These are phyloP conservation scores for Drosophila lutescens DNA, from an alignment of 2,888 invertebrate genomes.

Conservation along the genomic window DNA sequence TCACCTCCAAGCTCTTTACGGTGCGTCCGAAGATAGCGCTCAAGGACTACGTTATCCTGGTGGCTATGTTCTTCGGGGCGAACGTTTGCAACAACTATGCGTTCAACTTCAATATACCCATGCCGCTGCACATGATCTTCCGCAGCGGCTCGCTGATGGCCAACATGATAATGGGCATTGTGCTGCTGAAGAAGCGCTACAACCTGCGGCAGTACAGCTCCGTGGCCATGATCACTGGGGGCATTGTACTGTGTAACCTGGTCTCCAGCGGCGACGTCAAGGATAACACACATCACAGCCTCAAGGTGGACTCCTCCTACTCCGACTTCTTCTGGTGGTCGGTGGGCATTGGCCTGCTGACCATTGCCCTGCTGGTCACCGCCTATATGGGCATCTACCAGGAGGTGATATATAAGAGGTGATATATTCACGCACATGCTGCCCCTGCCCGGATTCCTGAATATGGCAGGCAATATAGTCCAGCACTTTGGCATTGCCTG, in stretches of 20 bases:
- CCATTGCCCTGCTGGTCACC: constrained; percentile 94
- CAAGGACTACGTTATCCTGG: no score
- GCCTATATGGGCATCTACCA: constrained; percentile 98
- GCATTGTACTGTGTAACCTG: constrained; percentile 95
- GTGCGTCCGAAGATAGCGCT: no score
- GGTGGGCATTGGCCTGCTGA: constrained; percentile 92
- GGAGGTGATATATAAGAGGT: constrained; percentile 91
- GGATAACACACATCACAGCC: constrained; percentile 85
- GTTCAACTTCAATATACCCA: constrained; percentile 96
- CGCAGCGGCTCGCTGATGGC: constrained; percentile 98
- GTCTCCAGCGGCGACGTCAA: constrained; percentile 90
- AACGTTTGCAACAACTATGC: constrained; percentile 97
- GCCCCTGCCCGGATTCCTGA: constrained; percentile 94
- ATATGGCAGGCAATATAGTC: constrained; percentile 91
- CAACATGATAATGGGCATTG: constrained; percentile 97
- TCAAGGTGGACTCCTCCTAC: constrained; percentile 74
- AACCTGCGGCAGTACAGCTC: constrained; percentile 98
- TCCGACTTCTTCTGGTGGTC: constrained; percentile 87
- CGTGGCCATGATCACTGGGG: constrained; percentile 95
- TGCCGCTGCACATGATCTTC: constrained; percentile 99
- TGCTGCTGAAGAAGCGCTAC: constrained; percentile 93
- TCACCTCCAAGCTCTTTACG: no score
- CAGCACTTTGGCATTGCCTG: constrained; percentile 91
- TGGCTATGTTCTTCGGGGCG: no score
- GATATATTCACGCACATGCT: constrained; percentile 96